phyloP scores from a whole-genome alignment of 1,140 invertebrate genomes.

The Drosophila littoralis region DNA sequence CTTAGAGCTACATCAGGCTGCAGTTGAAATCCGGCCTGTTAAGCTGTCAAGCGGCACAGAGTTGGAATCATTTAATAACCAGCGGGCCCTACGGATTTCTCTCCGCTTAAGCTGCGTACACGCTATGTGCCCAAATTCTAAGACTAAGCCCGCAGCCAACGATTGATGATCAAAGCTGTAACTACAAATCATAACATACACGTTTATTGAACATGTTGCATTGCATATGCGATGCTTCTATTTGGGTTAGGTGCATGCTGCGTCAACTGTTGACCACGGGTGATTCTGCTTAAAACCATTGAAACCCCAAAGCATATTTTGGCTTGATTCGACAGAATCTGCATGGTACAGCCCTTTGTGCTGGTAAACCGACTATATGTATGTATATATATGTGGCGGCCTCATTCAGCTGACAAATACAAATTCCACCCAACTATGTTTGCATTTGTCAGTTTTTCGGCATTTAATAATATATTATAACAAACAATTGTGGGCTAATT shows the following conservation, averaged over 20 bases:
- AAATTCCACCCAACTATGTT: neutral
- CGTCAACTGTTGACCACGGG: too few species aligned
- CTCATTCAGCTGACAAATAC: neutral
- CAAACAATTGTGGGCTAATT: slow-evolving; percentile 57
- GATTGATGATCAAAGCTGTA: slow-evolving; percentile 1
- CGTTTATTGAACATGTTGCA: slow-evolving; percentile 3
- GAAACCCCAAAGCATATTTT: neutral
- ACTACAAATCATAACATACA: slow-evolving; percentile 9
- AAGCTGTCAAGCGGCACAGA: neutral
- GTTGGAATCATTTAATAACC: slow-evolving; percentile 32
- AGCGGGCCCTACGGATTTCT: slow-evolving; percentile 27
- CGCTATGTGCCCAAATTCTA: slow-evolving; percentile 18
- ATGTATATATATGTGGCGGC: too few species aligned
- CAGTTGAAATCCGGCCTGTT: neutral
- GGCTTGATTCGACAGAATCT: neutral
- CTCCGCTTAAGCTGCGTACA: slow-evolving; percentile 15
- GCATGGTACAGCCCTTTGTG: neutral
- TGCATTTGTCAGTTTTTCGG: slow-evolving; percentile 4
- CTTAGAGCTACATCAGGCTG: slow-evolving; percentile 5
- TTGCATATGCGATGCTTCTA: neutral
- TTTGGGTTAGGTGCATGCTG: too few species aligned
- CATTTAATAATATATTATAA: slow-evolving; percentile 23
- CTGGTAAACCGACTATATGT: too few species aligned
- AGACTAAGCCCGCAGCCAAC: slow-evolving; percentile 2
- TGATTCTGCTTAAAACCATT: neutral